These are phyloP conservation scores for Laodelphax striatellus DNA, from an alignment of 1,140 invertebrate genomes.

Conservation along the genomic window DNA sequence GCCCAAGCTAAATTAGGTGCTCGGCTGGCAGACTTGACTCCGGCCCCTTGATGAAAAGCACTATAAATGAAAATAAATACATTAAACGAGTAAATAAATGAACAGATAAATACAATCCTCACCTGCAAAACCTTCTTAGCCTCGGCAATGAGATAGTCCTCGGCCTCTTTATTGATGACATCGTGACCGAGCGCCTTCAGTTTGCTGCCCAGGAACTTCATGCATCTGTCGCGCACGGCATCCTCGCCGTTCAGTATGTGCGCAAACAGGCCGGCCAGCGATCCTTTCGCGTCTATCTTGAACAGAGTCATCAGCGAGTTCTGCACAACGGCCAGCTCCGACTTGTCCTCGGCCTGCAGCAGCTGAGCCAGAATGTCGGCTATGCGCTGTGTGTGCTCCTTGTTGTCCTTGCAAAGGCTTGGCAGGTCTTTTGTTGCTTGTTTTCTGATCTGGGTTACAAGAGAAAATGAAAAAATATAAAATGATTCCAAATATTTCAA, in stretches of 20 bases:
- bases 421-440: conserved; percentile 93
- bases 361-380: conserved; percentile 87
- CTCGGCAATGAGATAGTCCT: conserved; percentile 74
- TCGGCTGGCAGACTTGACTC: too few species aligned
- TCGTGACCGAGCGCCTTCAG: conserved; percentile 66
- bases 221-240: conserved; percentile 70
- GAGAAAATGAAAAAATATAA: conserved; percentile 7
- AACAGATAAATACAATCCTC: conserved; percentile 10
- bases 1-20: too few species aligned
- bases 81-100: too few species aligned
- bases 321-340: conserved; percentile 68
- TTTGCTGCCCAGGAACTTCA: conserved; percentile 79
- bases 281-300: conserved; percentile 50
- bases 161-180: conserved; percentile 71
- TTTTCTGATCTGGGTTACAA: conserved; percentile 66
- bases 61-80: too few species aligned
- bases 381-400: conserved; percentile 73
- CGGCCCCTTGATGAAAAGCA: too few species aligned
- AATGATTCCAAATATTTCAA: too few species aligned
- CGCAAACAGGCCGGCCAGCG: conserved; percentile 73
- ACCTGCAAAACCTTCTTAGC: conserved; percentile 78
- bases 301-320: conserved; percentile 52
- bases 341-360: conserved; percentile 69
- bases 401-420: conserved; percentile 70
- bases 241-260: conserved; percentile 72